Conservation (phyloP, 35 echinoderm and acorn worm genomes). For the Nesometra sesokonis region DNA sequence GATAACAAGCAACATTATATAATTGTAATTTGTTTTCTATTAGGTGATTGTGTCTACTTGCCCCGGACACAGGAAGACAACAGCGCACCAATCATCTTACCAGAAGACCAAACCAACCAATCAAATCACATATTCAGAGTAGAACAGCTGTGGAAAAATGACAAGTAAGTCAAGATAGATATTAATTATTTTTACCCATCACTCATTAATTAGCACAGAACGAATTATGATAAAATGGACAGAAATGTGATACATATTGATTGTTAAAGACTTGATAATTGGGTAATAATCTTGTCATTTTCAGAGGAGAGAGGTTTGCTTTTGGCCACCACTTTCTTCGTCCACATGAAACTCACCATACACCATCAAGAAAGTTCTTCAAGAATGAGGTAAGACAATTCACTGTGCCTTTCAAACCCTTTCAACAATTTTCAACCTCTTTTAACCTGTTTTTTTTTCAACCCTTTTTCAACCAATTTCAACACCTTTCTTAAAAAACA, state of each 20-base stretch:
- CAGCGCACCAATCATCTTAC: background rate
- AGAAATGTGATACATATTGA: too few species aligned
- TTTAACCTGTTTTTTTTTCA: background rate
- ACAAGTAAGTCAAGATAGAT: slow-evolving; percentile 23
- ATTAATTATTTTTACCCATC: too few species aligned
- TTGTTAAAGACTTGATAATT: too few species aligned
- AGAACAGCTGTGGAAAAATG: slow-evolving; percentile 88
- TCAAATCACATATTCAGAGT: slow-evolving; percentile 79
- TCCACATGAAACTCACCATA: slow-evolving; percentile 96
- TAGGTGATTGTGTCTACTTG: slow-evolving; percentile 83
- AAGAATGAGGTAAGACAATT: slow-evolving; percentile 64
- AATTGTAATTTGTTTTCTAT: background rate
- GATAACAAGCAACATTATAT: too few species aligned
- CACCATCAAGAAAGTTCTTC: slow-evolving; percentile 96
- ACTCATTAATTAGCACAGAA: too few species aligned
- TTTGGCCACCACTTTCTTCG: slow-evolving; percentile 94
- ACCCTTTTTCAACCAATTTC: too few species aligned
- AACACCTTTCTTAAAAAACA: too few species aligned
- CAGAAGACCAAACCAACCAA: background rate
- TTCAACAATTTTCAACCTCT: background rate
- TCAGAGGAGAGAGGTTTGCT: slow-evolving; percentile 81
- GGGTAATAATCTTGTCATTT: slow-evolving; percentile 9
- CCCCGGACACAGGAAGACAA: slow-evolving; percentile 43
- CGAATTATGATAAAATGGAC: too few species aligned
- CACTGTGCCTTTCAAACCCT: too few species aligned